Evolutionary conservation across 1,140 invertebrate species (phyloP).

Genomic region (Sitodiplosis mosellana): DNA sequence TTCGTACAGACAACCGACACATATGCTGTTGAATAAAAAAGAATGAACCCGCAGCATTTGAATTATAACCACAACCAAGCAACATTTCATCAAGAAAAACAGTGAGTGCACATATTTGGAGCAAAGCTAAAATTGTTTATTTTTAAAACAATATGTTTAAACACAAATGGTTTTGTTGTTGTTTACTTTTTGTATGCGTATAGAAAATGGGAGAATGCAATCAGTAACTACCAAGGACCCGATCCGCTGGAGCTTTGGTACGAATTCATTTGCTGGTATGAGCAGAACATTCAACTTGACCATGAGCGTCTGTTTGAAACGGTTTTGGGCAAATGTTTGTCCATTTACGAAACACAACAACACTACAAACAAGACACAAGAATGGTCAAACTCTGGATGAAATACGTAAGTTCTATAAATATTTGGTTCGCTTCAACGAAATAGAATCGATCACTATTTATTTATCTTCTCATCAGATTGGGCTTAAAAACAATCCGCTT

Average conservation of each 20-base stretch:
- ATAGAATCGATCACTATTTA: too few relatives aligned
- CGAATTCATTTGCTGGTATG: slow-evolving; percentile 76
- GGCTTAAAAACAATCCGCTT: slow-evolving; percentile 50
- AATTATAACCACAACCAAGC: background rate
- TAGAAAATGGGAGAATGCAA: slow-evolving; percentile 63
- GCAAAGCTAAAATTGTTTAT: too few relatives aligned
- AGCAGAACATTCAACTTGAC: slow-evolving; percentile 73
- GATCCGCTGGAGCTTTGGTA: slow-evolving; percentile 79
- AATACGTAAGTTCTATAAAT: slow-evolving; percentile 56
- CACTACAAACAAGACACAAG: slow-evolving; percentile 69
- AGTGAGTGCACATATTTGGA: background rate
- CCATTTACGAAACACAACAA: slow-evolving; percentile 56
- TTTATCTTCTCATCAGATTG: slow-evolving; percentile 35
- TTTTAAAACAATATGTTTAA: background rate
- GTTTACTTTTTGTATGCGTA: slow-evolving; percentile 10
- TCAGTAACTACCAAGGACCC: slow-evolving; percentile 61
- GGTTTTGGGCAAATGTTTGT: slow-evolving; percentile 61
- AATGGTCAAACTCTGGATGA: slow-evolving; percentile 71
- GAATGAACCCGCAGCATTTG: background rate
- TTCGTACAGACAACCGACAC: background rate
- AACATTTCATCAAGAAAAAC: background rate
- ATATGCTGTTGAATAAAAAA: background rate
- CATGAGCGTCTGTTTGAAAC: slow-evolving; percentile 56
- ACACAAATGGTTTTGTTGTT: background rate
- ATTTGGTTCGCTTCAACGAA: too few relatives aligned